Evolutionary conservation across 2,888 invertebrate genomes (phyloP).

Genomic region (Agrotis segetum): DNA sequence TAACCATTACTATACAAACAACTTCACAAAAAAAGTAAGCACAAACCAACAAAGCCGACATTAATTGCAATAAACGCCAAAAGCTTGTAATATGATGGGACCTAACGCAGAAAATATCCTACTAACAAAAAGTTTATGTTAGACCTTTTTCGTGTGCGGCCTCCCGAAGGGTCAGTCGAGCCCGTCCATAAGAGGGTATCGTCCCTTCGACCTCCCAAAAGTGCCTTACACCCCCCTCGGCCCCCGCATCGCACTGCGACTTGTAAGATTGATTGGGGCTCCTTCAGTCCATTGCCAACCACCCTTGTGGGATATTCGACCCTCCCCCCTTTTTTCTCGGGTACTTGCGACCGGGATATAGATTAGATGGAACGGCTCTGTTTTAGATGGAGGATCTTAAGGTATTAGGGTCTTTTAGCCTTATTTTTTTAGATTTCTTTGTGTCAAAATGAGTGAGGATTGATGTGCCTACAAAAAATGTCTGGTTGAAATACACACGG

Average conservation of each 20-base stretch:
- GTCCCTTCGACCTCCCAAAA: slow-evolving; percentile 86
- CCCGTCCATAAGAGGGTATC: slow-evolving; percentile 88
- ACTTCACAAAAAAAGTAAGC: slow-evolving; percentile 7
- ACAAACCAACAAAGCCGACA: slow-evolving; percentile 37
- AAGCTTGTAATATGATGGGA: slow-evolving; percentile 63
- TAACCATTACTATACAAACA: slow-evolving; percentile 19
- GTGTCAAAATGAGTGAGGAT: neutral
- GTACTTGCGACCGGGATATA: slow-evolving; percentile 78
- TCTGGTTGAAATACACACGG: neutral
- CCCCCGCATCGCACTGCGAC: slow-evolving; percentile 83
- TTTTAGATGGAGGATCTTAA: slow-evolving; percentile 54
- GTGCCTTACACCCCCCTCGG: slow-evolving; percentile 72
- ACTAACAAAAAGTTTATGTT: slow-evolving; percentile 84
- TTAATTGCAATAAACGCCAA: slow-evolving; percentile 61
- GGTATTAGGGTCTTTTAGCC: slow-evolving; percentile 46
- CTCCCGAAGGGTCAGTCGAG: slow-evolving; percentile 87
- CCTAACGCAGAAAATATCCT: slow-evolving; percentile 71
- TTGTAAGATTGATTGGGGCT: slow-evolving; percentile 92
- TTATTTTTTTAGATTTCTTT: slow-evolving; percentile 34
- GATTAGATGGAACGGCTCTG: slow-evolving; percentile 77
- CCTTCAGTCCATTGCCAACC: slow-evolving; percentile 90
- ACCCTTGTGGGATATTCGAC: slow-evolving; percentile 88
- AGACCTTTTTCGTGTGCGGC: slow-evolving; percentile 81
- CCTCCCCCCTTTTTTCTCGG: slow-evolving; percentile 88
- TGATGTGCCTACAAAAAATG: neutral